Base-by-base conservation (phyloP, 37 sponge, comb jelly and placozoan genomes). In the Aphrocallistes beatrix region DNA sequence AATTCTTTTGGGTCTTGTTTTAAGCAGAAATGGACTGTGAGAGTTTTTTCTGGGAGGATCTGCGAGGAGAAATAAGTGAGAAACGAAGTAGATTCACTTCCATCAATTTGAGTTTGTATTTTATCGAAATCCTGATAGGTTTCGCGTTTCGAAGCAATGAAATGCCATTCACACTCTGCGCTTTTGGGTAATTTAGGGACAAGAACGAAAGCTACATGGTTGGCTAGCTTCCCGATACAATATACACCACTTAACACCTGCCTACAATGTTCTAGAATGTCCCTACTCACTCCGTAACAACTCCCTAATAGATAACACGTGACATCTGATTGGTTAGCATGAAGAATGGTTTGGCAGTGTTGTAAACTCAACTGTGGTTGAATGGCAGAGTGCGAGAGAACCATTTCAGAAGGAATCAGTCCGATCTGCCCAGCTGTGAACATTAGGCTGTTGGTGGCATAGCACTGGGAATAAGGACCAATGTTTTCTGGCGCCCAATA, bases 401-500 rank as follows among this genome's bases (percentile, higher is more conserved):
- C 37, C 88, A 87, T 87, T 37, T 21, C 19, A 8, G 37, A 85
- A 3, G 88, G 85, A 84, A 87, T 40, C 8, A 87, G 86, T 1
- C 85, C 94, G 51, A 94, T 94, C 83, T 92, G 93, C n/a, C 94
- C 94, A 84, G 94, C 91, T 1, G 42, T 23, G 30, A 88, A 86
- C 39, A 94, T 89, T n/a, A 87, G 1, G 1, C 60, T 23, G 0
- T 39, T 39, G 47, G 90, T 92, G 25, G 49, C 86, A 39, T 87
- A 86, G 9, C 93, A 91, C 51, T 94, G 94, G 38, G 93, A 90
- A 81, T 94, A 94, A 1, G 94, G 94, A 0, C 94, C 94, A 85
- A 94, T 94, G 45, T 94, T 94, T 10, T 93, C 94, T 37, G 94
- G 93, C 0, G 94, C 94, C 94, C 94, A 94, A 37, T 90, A 88